Conservation (phyloP, 2,113 vertebrate genomes). For the Callipepla californica region DNA sequence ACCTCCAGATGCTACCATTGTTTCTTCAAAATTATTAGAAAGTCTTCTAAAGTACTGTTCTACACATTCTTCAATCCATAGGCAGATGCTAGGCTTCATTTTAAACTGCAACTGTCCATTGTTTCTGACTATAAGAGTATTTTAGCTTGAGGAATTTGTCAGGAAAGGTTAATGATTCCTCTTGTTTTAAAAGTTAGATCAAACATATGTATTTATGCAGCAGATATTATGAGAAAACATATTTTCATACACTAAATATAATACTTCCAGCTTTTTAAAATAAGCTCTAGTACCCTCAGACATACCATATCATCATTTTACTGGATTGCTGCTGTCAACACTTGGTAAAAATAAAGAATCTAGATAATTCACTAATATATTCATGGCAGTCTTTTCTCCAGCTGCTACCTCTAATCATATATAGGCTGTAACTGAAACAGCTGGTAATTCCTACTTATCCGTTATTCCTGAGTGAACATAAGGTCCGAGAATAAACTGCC, state of each 20-base stretch:
- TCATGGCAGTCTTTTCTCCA: background rate
- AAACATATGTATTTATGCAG: background rate
- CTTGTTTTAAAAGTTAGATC: background rate
- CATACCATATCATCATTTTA: background rate
- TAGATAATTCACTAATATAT: background rate
- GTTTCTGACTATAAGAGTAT: background rate
- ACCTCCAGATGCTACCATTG: background rate
- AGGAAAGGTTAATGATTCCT: background rate
- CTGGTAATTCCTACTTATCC: background rate
- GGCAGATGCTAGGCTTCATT: background rate
- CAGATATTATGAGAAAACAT: background rate
- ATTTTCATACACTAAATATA: background rate
- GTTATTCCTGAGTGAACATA: background rate
- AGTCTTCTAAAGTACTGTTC: background rate
- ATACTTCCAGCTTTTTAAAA: fast-evolving
- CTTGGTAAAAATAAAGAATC: background rate
- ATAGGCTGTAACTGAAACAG: background rate
- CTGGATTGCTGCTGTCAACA: background rate
- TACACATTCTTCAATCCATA: background rate
- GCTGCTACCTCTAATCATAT: background rate
- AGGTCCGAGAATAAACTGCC: background rate
- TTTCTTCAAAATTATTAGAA: background rate
- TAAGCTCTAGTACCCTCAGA: background rate
- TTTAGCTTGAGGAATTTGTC: background rate
- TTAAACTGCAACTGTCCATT: background rate